These are phyloP conservation scores for Vulpes vulpes DNA, from an alignment of 2,113 vertebrate species.

Conservation along the genomic window DNA sequence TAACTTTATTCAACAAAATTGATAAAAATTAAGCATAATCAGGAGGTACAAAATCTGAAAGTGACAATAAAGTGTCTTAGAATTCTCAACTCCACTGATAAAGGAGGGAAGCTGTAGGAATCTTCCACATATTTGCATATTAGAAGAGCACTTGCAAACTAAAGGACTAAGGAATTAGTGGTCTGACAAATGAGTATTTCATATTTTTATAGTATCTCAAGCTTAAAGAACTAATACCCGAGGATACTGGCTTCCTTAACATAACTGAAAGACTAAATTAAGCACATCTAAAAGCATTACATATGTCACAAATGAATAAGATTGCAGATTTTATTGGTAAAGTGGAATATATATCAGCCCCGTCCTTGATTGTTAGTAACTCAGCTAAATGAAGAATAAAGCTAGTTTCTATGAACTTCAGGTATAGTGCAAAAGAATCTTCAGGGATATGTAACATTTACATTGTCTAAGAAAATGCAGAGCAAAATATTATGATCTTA, in stretches of 20 bases:
- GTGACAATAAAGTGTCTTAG: background rate
- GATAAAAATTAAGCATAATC: background rate
- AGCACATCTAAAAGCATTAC: background rate
- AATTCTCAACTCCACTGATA: background rate
- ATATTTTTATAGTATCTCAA: slow-evolving; percentile 29
- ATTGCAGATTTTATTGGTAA: background rate
- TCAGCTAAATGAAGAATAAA: background rate
- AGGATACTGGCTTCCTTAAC: background rate
- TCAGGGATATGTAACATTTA: background rate
- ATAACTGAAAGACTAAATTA: background rate
- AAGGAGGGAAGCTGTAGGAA: background rate
- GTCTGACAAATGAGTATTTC: background rate
- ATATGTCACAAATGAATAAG: background rate
- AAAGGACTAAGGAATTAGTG: background rate
- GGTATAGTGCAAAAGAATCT: background rate
- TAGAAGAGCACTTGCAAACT: background rate
- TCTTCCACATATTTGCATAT: background rate
- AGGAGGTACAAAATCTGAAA: slow-evolving; percentile 21
- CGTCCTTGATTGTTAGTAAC: background rate
- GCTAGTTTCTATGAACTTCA: background rate
- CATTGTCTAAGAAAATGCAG: background rate
- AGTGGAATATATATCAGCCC: background rate
- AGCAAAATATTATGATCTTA: background rate
- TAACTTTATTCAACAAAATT: slow-evolving; percentile 29
- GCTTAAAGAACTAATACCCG: background rate